Conservation (phyloP, 2,888 invertebrate genomes). For the Yponomeuta cagnagella region DNA sequence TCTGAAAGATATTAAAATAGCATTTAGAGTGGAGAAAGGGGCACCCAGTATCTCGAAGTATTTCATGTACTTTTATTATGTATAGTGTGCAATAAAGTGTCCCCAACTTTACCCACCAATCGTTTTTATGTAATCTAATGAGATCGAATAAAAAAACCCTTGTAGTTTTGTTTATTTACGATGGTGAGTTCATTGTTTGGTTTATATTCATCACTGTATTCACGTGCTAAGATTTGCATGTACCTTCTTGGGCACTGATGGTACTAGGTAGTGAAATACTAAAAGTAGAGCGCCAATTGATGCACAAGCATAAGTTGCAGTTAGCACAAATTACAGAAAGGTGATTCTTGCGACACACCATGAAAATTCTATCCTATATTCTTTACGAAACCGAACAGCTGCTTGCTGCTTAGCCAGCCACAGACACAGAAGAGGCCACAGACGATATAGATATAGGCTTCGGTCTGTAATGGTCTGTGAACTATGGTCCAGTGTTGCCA, state of each 20-base stretch:
- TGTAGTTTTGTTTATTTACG: not conserved
- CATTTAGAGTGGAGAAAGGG: not conserved
- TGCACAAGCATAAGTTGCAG: not conserved
- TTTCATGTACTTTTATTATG: not conserved
- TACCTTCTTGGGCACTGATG: too few species aligned
- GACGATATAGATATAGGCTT: too few species aligned
- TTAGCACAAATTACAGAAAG: not conserved
- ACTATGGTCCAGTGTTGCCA: too few species aligned
- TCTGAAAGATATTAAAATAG: conserved; percentile 18
- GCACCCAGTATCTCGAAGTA: not conserved
- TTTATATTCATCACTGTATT: not conserved
- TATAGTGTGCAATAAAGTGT: not conserved
- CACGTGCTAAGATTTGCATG: too few species aligned
- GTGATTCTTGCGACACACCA: not conserved
- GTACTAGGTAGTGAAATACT: too few species aligned
- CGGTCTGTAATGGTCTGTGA: too few species aligned
- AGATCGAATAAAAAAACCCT: not conserved
- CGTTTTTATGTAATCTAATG: not conserved
- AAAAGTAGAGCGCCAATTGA: too few species aligned
- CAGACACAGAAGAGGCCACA: too few species aligned
- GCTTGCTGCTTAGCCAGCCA: too few species aligned
- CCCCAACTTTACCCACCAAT: too few species aligned
- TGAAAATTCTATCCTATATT: too few species aligned
- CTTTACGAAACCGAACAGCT: too few species aligned
- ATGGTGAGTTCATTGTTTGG: not conserved